Evolutionary conservation across 2,888 invertebrate genomes (phyloP).

Genomic region (Leucozona laternaria): DNA sequence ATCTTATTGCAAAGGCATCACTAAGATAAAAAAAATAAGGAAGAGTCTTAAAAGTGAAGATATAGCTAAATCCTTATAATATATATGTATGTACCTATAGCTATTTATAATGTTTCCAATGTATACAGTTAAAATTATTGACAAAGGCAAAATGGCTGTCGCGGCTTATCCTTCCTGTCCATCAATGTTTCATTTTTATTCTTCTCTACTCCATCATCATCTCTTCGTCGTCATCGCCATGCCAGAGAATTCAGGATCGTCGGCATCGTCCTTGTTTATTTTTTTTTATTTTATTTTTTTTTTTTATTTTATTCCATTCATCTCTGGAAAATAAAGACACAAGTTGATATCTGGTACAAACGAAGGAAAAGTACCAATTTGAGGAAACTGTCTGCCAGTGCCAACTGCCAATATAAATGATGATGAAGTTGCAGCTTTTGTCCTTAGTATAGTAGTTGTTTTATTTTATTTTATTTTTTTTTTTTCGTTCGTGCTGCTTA

Average conservation of each 20-base stretch:
- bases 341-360: constrained; percentile 2
- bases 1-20: neutral
- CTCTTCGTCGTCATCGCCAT: constrained; percentile 40
- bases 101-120: neutral
- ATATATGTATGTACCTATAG: no score
- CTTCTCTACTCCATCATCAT: constrained; percentile 53
- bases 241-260: neutral
- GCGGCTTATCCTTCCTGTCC: constrained; percentile 70
- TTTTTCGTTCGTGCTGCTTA: constrained; percentile 9
- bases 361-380: constrained; percentile 51
- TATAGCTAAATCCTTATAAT: constrained; percentile 18
- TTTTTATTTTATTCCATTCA: neutral
- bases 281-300: neutral
- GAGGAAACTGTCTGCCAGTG: constrained; percentile 59
- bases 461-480: neutral
- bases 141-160: constrained; percentile 69
- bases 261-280: constrained; percentile 9
- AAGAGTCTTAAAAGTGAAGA: constrained; percentile 5
- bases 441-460: constrained; percentile 52
- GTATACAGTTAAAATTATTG: constrained; percentile 45
- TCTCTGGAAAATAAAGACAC: constrained; percentile 24
- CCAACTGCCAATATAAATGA: constrained; percentile 66
- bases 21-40: constrained; percentile 9
- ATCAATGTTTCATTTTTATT: constrained; percentile 51
- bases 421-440: constrained; percentile 64